Base-by-base conservation (phyloP, 1,140 invertebrate species). In the Leptinotarsa undecemlineata region DNA sequence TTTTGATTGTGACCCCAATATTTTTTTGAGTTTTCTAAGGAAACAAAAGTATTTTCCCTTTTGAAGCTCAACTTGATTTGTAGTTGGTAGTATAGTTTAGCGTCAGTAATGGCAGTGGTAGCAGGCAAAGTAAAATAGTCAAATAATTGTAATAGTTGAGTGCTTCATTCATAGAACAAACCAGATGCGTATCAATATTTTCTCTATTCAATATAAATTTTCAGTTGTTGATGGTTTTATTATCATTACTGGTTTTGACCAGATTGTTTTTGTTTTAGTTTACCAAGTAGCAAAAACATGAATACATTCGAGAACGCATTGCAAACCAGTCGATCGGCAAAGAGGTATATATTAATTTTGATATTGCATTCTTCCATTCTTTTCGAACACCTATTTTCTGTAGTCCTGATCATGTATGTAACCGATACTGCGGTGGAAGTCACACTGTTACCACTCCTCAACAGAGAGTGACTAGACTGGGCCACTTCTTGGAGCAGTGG, bases 401-500 rank as follows among this genome's bases (percentile, higher is more conserved):
- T 19, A 72, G 71, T n/a, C 60, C 71, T 68, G 89, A 89, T 75
- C 88, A 92, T 78, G 83, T 91, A 8, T 90, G 90, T 64, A 91
- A 91, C 75, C 89, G 92, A 3, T 93, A 93, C 80, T 91, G 90
- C 66, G 92, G 92, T 19, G 92, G 92, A 17, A 90, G 89, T 70
- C 92, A 94, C 81, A 93, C 92, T 4, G 83, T 89, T 0, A 90
- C 90, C 48, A 92, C 90, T 15, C 87, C 91, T 4, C 87, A 89
- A 51, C 91, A 93, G 77, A 88, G 90, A 74, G 87, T 91, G 4
- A 87, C 87, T 19, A 84, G 88, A 17, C 77, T 87, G n/a, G 89
- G 86, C 3, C 89, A 91, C 81, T 91, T 90, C 79, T 80, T 89
- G 13, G 87, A 86, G 72, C 88, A 90, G 76, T 90, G 88, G 88